Evolutionary conservation across 2,113 vertebrate species (phyloP).

Genomic region (Channa maculata): DNA sequence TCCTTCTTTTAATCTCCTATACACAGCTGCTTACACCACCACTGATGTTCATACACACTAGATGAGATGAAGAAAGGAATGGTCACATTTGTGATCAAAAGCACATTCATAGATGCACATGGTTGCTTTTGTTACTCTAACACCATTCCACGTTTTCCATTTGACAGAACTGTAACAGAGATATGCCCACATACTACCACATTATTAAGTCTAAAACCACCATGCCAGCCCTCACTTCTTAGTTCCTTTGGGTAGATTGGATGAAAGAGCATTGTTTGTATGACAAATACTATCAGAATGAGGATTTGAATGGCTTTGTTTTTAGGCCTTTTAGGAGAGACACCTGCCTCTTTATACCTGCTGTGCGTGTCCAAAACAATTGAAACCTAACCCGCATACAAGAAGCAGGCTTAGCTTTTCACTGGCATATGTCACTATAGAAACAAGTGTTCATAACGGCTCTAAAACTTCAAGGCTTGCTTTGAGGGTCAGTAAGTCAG

Average conservation of each 20-base stretch:
- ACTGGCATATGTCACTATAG: not conserved
- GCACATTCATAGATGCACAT: conserved; percentile 2
- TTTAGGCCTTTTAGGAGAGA: conserved; percentile 41
- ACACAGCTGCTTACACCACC: conserved; percentile 50
- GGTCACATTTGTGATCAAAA: conserved; percentile 9
- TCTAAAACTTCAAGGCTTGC: not conserved
- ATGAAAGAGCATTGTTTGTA: conserved; percentile 27
- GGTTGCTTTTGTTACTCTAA: conserved; percentile 4
- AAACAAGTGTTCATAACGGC: not conserved
- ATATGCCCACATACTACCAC: conserved; percentile 32
- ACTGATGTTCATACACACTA: conserved; percentile 35
- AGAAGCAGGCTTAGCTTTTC: conserved; percentile 3
- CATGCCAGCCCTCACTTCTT: conserved; percentile 15
- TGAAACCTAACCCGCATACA: conserved; percentile 10
- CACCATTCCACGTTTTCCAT: not conserved
- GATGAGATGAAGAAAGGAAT: conserved; percentile 24
- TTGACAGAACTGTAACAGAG: conserved; percentile 15
- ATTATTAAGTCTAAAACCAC: conserved; percentile 32
- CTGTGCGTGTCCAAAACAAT: conserved; percentile 24
- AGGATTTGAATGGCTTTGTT: conserved; percentile 46
- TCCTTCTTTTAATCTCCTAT: conserved; percentile 40
- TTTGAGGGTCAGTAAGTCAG: not conserved
- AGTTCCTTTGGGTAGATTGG: conserved; percentile 1
- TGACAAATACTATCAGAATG: conserved; percentile 23
- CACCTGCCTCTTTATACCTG: conserved; percentile 46